Evolutionary conservation across 2,113 vertebrate genomes (phyloP).

Genomic region (Gymnarchus niloticus): DNA sequence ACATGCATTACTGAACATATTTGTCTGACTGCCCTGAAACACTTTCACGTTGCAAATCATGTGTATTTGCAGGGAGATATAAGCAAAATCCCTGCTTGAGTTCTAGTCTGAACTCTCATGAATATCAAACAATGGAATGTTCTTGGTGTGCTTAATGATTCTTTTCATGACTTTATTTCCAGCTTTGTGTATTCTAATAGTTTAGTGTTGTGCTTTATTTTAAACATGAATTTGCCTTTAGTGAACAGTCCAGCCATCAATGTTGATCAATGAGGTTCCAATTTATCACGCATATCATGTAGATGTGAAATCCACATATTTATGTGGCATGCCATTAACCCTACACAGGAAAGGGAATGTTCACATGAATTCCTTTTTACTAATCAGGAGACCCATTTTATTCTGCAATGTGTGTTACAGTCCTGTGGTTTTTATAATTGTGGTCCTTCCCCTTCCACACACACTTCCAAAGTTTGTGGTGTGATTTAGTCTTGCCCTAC

Average conservation of each 20-base stretch:
- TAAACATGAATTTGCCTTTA: neutral
- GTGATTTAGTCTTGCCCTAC: neutral
- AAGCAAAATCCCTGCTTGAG: neutral
- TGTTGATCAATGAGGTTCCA: neutral
- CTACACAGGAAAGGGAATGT: neutral
- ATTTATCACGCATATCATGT: neutral
- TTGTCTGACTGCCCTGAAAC: neutral
- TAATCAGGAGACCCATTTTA: neutral
- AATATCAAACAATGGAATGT: neutral
- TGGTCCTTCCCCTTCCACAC: neutral
- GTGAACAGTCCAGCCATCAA: neutral
- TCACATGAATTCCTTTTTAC: neutral
- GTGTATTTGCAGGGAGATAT: neutral
- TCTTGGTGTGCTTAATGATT: neutral
- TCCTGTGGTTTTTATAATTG: neutral
- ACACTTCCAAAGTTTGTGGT: neutral
- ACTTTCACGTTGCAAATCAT: neutral
- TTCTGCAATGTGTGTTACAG: neutral
- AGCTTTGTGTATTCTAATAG: neutral
- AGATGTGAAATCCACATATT: neutral
- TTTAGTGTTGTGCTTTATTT: neutral
- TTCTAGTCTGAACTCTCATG: neutral
- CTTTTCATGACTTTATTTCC: conserved; percentile 1
- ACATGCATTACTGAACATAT: neutral
- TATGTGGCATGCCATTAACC: neutral